Conservation (phyloP, 1,140 invertebrate genomes). For the Drosophila sulfurigaster region DNA sequence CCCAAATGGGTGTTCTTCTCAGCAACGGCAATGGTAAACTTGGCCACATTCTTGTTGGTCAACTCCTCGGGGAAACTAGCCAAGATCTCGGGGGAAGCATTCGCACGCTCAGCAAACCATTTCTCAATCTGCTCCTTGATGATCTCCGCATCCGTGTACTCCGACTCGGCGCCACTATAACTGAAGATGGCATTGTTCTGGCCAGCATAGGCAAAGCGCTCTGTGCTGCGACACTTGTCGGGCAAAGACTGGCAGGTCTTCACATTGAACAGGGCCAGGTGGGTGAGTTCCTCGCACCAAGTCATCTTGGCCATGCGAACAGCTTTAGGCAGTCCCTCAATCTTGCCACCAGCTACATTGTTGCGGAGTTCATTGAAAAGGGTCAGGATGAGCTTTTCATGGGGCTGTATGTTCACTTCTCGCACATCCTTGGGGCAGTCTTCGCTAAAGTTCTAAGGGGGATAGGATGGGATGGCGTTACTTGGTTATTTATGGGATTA, state of each 20-base stretch:
- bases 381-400: slow-evolving; percentile 57
- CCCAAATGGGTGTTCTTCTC: slow-evolving; percentile 62
- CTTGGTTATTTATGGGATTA: background rate
- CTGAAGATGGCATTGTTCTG: slow-evolving; percentile 74
- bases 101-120: slow-evolving; percentile 62
- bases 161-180: slow-evolving; percentile 58
- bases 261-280: slow-evolving; percentile 57
- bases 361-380: slow-evolving; percentile 69
- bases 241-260: slow-evolving; percentile 63
- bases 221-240: slow-evolving; percentile 74
- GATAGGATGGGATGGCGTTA: background rate
- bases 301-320: slow-evolving; percentile 72
- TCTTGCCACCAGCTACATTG: slow-evolving; percentile 56
- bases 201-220: slow-evolving; percentile 71
- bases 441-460: slow-evolving; percentile 53
- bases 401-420: slow-evolving; percentile 36
- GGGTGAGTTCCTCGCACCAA: slow-evolving; percentile 68
- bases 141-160: slow-evolving; percentile 66
- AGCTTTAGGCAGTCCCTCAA: slow-evolving; percentile 59
- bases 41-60: slow-evolving; percentile 53
- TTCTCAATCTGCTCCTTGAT: slow-evolving; percentile 73
- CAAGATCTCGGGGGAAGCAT: slow-evolving; percentile 59
- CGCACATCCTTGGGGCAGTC: slow-evolving; percentile 64
- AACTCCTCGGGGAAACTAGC: slow-evolving; percentile 63
- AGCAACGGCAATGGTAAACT: slow-evolving; percentile 56